Conservation (phyloP, 2,888 invertebrate species). For the Gastrophysa polygoni region DNA sequence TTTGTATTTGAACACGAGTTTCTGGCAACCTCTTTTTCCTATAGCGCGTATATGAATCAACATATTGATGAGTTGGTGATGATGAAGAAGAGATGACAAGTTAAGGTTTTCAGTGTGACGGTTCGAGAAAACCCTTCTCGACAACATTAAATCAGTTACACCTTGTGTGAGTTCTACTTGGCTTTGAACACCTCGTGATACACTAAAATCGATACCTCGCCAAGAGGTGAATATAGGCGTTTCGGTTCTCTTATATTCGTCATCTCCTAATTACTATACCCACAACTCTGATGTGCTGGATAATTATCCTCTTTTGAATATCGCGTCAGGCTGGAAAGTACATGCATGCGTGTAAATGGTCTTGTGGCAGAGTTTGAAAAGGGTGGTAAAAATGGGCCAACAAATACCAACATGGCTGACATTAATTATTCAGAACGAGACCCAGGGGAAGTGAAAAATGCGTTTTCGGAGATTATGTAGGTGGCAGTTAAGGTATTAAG, state of each 20-base stretch:
- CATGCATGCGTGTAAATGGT: constrained; percentile 8
- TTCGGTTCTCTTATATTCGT: neutral
- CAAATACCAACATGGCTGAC: constrained; percentile 10
- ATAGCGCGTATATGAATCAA: no score
- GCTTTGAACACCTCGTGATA: no score
- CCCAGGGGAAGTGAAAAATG: constrained; percentile 23
- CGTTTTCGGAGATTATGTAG: constrained; percentile 23
- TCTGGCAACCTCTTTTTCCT: no score
- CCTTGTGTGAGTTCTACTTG: no score
- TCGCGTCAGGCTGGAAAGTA: constrained; percentile 1
- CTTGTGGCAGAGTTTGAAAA: neutral
- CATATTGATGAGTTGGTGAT: no score
- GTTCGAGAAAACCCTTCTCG: no score
- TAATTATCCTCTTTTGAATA: constrained; percentile 6
- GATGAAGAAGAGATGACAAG: no score
- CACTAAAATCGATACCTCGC: no score
- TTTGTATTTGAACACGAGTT: no score
- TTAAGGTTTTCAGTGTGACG: no score
- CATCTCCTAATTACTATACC: constrained; percentile 5
- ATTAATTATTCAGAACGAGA: constrained; percentile 26
- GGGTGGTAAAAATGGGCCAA: neutral
- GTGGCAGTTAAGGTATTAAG: constrained; percentile 18
- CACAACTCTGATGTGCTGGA: neutral
- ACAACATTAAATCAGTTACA: no score
- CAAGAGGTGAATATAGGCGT: neutral